Evolutionary conservation across 2,888 invertebrate species (phyloP).

Genomic region (Idaea straminata): DNA sequence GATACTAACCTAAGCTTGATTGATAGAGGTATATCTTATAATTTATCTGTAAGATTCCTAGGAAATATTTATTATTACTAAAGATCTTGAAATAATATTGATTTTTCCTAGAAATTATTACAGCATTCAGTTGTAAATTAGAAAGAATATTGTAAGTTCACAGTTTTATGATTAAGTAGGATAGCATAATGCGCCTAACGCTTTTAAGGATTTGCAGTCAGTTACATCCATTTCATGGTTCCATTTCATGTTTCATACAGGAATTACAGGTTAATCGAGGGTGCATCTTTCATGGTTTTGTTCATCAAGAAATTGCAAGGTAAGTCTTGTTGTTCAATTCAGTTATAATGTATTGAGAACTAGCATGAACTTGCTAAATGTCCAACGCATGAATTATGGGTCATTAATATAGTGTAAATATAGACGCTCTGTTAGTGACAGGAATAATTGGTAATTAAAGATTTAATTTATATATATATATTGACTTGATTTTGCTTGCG

Average conservation of each 20-base stretch:
- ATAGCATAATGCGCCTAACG: background rate
- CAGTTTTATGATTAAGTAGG: background rate
- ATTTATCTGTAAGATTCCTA: constrained; percentile 1
- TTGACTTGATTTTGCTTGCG: no score
- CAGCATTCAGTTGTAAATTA: background rate
- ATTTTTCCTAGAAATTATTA: background rate
- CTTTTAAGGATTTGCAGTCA: background rate
- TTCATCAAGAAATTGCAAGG: background rate
- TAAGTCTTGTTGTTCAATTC: background rate
- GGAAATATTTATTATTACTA: background rate
- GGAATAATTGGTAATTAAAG: no score
- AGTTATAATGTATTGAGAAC: background rate
- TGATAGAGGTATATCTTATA: constrained; percentile 14
- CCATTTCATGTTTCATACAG: background rate
- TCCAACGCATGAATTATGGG: background rate
- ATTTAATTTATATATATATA: no score
- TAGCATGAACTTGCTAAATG: background rate
- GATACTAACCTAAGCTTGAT: constrained; percentile 16
- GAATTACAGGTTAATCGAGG: background rate
- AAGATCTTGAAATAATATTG: background rate
- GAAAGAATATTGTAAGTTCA: background rate
- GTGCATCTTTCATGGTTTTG: background rate
- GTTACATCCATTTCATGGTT: background rate
- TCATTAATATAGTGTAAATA: no score
- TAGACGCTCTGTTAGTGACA: no score